phyloP scores from a whole-genome alignment of 1,140 invertebrate species.

The Pogonognathellus flavescens region DNA sequence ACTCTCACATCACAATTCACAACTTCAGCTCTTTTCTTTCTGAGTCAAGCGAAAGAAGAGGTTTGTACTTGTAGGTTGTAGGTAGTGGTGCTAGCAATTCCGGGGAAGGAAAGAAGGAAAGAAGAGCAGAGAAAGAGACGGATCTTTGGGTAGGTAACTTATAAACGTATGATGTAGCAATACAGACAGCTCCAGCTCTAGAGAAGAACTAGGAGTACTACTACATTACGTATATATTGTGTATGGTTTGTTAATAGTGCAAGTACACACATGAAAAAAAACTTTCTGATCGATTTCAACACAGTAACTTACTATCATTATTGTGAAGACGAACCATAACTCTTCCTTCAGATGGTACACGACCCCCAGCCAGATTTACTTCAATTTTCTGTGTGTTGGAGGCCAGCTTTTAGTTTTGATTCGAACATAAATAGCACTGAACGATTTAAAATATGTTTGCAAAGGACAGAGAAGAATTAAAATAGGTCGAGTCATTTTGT shows the following conservation, averaged over 20 bases:
- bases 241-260: background rate
- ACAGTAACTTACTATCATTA: constrained; percentile 58
- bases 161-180: too few relatives aligned
- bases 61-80: background rate
- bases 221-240: background rate
- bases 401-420: constrained; percentile 26
- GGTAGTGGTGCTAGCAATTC: too few relatives aligned
- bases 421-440: constrained; percentile 2
- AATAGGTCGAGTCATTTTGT: background rate
- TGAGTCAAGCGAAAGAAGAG: too few relatives aligned
- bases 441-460: background rate
- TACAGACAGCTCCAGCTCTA: background rate
- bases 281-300: constrained; percentile 39
- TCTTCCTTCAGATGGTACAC: constrained; percentile 78
- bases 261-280: constrained; percentile 11
- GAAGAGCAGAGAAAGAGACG: too few relatives aligned
- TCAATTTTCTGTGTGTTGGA: constrained; percentile 65
- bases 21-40: too few relatives aligned
- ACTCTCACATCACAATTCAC: too few relatives aligned
- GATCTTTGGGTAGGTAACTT: too few relatives aligned
- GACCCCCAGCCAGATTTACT: constrained; percentile 76
- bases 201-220: background rate
- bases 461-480: constrained; percentile 17
- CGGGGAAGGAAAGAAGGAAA: too few relatives aligned
- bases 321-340: constrained; percentile 76